Evolutionary conservation across 1,140 invertebrate species (phyloP), one percentile per base, ranked within the genome.

Genomic region (Dreissena polymorpha): DNA sequence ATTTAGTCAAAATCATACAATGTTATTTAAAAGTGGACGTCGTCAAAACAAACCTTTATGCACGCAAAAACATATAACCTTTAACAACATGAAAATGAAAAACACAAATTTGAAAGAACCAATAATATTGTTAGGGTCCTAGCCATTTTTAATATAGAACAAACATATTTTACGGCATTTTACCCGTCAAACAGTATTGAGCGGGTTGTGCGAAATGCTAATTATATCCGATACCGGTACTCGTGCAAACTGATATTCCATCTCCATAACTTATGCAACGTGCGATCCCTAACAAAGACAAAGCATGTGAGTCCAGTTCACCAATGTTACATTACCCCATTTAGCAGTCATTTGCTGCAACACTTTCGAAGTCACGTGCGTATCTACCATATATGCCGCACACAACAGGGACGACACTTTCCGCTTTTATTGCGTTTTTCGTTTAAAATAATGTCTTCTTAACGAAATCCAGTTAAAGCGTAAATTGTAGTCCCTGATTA

Each of bases 211-310:
- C 23, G 7, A 8, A 25, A 10, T 69, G 14, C 7, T 29, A 29
- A n/a, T 51, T 53, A 69, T 49, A 55, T 70, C 68, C 53, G 63
- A 64, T 51, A 76, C 12, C 7, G 53, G 65, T 67, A 57, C 64
- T 21, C 60, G 49, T 76, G 74, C 7, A 76, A 76, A 25, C 27
- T 16, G 53, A 23, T 8, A 29, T 63, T 63, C 18, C 60, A 63
- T 63, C 18, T 63, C 18, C 60, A n/a, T 63, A n/a, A n/a, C 18
- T 63, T n/a, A 63, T 10, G 7, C 18, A 7, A 10, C 18, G 10
- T 63, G 60, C 10, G 60, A 23, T 63, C 18, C 29, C 64, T 21
- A 5, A 39, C 39, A 39, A 8, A 39, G 39, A 39, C 39, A 39
- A 2, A 39, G 39, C 39, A 39, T 39, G 39, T 39, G 39, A 39